Base-by-base conservation (phyloP, 2,797 vertebrate species). In the Xenopus petersii region DNA sequence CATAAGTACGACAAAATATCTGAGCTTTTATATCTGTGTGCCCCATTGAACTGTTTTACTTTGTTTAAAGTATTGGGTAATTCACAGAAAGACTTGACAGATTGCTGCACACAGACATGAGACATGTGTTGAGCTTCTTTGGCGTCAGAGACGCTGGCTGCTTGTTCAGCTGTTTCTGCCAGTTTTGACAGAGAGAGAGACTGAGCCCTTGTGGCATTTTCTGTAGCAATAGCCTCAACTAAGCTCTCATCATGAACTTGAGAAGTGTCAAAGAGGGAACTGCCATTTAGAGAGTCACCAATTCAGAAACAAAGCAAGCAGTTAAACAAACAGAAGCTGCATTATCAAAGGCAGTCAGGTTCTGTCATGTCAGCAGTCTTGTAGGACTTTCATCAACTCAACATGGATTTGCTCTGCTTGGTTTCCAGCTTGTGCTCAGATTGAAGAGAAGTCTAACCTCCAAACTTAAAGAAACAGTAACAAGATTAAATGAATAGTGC, bases 251-350 rank as follows among this genome's bases (percentile, higher is more conserved):
- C 55, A 62, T 55, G 49, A 51, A 15, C 49, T 15, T 12, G 75
- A 72, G 67, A 62, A 33, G 60, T 79, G 8, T 62, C 13, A 77
- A 64, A 64, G 58, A 24, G 71, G 77, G 65, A 1, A 0, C 58
- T 63, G 21, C 17, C 15, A 55, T 74, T 81, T 81, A 67, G 72
- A 78, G 64, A 71, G 72, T 64, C 71, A 69, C 10, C 1, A 7
- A 68, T 75, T 62, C 75, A 63, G 62, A 76, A 64, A 74, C 65
- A 73, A 80, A 82, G 80, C 21, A 79, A 56, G 30, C 72, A 24
- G 71, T 82, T 2, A 66, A 15, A 5, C 75, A 64, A 33, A 55
- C 2, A 80, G 54, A 12, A 79, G 60, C 5, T 54, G n/a, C 51
- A 63, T 11, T 72, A 68, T 55, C 26, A 67, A 42, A 74, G 24